Conservation (phyloP, 2,888 invertebrate species). For the Limenitis camilla region DNA sequence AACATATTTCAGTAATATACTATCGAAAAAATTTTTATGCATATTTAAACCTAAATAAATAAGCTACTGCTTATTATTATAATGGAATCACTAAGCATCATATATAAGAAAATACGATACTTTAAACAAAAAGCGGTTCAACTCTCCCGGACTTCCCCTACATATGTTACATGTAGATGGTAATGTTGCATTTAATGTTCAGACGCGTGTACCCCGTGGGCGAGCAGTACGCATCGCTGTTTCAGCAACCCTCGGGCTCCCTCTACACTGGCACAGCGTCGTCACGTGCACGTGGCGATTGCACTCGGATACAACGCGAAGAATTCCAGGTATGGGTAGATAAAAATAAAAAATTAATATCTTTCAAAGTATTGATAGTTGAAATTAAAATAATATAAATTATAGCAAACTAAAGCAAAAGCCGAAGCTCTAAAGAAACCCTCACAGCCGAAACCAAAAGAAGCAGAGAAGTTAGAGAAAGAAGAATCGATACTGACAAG, state of each 20-base stretch:
- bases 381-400: background rate
- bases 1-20: background rate
- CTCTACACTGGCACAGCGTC: conserved; percentile 83
- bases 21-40: conserved; percentile 1
- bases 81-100: conserved; percentile 1
- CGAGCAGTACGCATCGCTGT: conserved; percentile 80
- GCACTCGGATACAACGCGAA: conserved; percentile 79
- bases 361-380: background rate
- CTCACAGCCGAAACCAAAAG: conserved; percentile 52
- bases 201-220: conserved; percentile 81
- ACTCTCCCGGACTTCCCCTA: conserved; percentile 8
- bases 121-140: conserved; percentile 5
- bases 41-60: conserved; percentile 1
- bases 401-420: conserved; percentile 70
- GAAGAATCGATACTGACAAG: conserved; percentile 28
- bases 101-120: conserved; percentile 6
- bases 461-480: conserved; percentile 44
- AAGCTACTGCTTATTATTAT: background rate
- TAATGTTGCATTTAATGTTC: background rate
- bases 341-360: background rate
- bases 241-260: conserved; percentile 83
- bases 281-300: conserved; percentile 84
- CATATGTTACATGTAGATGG: background rate
- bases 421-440: conserved; percentile 74
- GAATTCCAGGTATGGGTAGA: conserved; percentile 74